Evolutionary conservation across 2,797 vertebrate genomes (phyloP), one percentile per base, ranked within the genome.

Genomic region (Anguilla pacifica): DNA sequence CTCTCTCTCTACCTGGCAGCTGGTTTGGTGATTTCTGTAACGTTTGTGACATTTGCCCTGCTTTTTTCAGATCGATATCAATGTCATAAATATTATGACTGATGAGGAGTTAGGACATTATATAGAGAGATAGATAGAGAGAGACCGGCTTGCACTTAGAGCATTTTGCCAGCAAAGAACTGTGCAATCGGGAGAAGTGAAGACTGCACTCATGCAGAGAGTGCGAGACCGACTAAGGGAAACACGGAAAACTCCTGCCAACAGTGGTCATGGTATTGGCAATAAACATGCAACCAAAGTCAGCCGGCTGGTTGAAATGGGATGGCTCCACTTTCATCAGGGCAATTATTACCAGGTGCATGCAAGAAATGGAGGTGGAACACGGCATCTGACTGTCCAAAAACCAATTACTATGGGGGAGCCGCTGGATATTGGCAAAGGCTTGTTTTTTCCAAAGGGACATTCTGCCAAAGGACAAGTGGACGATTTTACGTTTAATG

Each of bases 21-120:
- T 35, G 35, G 35, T 35, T 35, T 81, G 31, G 13, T 31, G 13
- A 13, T 81, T 39, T 17, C 4, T 81, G 13, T 81, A 17, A 35
- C 1, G n/a, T 11, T 39, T 31, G 3, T 31, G 31, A 31, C 2
- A 81, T 31, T 39, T 17, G 28, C 39, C 39, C 31, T 81, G 74
- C 28, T 35, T 84, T 61, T 70, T 57, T 51, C 86, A 89, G 53
- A 87, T 85, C 17, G 53, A 87, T 82, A 87, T 88, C 57, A 88
- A 39, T 35, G 55, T 87, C 86, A 85, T 82, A 87, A 22, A 22
- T 85, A 49, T 88, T 46, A 85, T 88, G 82, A 87, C 67, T 72
- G 87, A 87, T 90, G 87, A 61, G 39, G 84, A 87, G 53, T 81
- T 90, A 53, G 85, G 84, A 84, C 55, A 86, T 61, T 87, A 85